Percentiles rank a stretch among this genome's conserved stretches.
Evolutionary conservation across 2,888 invertebrate species (phyloP).

Genomic region (Epinotia demarniana): DNA sequence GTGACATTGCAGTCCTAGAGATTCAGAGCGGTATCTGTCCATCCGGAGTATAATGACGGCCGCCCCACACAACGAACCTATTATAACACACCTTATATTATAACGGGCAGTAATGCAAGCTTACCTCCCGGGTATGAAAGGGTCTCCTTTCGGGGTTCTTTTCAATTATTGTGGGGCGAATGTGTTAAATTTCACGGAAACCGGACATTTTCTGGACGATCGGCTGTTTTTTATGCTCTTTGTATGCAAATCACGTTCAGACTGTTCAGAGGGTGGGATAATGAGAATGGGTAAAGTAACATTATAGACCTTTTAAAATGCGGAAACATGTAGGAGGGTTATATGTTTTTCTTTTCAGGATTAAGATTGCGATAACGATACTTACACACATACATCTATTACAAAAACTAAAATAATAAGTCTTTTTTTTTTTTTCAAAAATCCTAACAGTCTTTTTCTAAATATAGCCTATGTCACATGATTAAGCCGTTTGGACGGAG

Average conservation of each 20-base stretch:
- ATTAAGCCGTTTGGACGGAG: too few relatives aligned
- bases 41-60: constrained; percentile 68
- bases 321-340: not conserved
- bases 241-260: constrained; percentile 28
- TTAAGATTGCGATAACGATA: too few relatives aligned
- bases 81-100: constrained; percentile 23
- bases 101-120: constrained; percentile 24
- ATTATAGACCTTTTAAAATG: not conserved
- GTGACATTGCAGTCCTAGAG: constrained; percentile 25
- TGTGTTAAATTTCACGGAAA: constrained; percentile 82
- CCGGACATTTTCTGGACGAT: constrained; percentile 46
- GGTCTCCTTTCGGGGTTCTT: constrained; percentile 72
- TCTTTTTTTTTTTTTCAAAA: too few relatives aligned
- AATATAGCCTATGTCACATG: too few relatives aligned
- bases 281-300: constrained; percentile 18
- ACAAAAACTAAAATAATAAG: too few relatives aligned
- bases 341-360: not conserved
- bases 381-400: not conserved
- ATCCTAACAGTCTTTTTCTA: too few relatives aligned
- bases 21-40: constrained; percentile 55
- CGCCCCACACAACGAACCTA: constrained; percentile 48
- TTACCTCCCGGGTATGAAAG: constrained; percentile 56
- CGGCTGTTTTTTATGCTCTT: constrained; percentile 21
- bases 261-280: too few relatives aligned
- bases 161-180: constrained; percentile 59